Conservation (phyloP, 2,797 vertebrate genomes). For the Hyperoplus lanceolatus region DNA sequence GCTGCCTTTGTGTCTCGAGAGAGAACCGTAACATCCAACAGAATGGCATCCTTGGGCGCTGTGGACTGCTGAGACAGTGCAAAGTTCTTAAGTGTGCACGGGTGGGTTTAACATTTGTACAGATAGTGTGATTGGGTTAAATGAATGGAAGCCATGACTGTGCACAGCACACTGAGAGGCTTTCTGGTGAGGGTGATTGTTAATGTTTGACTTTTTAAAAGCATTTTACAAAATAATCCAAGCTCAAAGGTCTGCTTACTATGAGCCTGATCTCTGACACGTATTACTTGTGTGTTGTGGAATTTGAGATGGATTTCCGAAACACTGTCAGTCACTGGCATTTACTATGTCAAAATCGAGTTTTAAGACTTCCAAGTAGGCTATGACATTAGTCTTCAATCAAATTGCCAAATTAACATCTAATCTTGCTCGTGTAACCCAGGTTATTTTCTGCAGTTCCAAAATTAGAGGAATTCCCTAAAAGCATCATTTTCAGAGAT, state of each 20-base stretch:
- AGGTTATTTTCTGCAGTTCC: no score
- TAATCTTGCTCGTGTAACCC: no score
- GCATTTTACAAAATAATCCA: background rate
- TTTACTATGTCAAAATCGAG: no score
- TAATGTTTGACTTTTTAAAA: background rate
- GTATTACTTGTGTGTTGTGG: background rate
- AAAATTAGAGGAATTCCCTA: no score
- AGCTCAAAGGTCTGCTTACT: background rate
- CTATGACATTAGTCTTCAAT: no score
- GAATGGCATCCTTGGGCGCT: background rate
- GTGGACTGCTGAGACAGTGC: background rate
- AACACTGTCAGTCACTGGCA: background rate
- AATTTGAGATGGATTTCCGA: background rate
- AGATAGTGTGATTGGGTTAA: background rate
- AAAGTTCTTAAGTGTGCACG: background rate
- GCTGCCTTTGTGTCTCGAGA: constrained; percentile 31
- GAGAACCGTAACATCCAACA: background rate
- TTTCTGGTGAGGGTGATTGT: background rate
- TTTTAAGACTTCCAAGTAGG: no score
- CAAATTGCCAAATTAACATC: no score
- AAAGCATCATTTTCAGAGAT: no score
- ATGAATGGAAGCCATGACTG: no score
- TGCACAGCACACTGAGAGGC: background rate
- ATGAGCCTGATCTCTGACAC: background rate
- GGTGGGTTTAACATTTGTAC: no score